Conservation (phyloP, 2,888 invertebrate genomes). For the Theretra japonica region DNA sequence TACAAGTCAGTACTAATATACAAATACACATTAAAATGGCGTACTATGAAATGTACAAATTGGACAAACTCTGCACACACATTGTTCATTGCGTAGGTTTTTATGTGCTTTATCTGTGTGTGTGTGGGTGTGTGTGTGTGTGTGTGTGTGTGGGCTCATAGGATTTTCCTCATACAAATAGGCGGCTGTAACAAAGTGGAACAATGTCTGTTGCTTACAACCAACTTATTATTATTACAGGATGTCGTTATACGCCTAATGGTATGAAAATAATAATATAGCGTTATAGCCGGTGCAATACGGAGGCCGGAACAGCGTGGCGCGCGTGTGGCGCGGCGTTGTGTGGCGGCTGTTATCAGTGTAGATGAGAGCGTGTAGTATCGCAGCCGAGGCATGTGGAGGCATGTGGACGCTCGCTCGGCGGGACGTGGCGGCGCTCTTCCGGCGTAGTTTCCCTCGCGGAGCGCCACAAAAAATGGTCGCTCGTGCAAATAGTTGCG, state of each 20-base stretch:
- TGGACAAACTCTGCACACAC: no score
- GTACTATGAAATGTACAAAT: no score
- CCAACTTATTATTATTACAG: neutral
- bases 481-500: neutral
- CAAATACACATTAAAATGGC: no score
- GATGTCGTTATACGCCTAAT: neutral
- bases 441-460: constrained; percentile 21
- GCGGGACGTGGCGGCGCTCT: constrained; percentile 13
- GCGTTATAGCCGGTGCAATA: no score
- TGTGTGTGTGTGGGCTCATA: neutral
- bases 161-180: constrained; percentile 21
- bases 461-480: constrained; percentile 19
- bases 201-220: neutral
- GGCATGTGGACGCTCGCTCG: neutral
- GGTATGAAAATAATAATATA: no score
- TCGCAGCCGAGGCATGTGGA: no score
- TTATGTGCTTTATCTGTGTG: neutral
- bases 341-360: no score
- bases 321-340: no score
- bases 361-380: no score
- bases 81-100: no score
- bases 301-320: no score
- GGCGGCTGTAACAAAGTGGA: constrained; percentile 10
- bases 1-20: no score
- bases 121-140: neutral